Evolutionary conservation across 2,888 invertebrate genomes (phyloP), one percentile per base, ranked within the genome.

Genomic region (Apodemia hepburni): DNA sequence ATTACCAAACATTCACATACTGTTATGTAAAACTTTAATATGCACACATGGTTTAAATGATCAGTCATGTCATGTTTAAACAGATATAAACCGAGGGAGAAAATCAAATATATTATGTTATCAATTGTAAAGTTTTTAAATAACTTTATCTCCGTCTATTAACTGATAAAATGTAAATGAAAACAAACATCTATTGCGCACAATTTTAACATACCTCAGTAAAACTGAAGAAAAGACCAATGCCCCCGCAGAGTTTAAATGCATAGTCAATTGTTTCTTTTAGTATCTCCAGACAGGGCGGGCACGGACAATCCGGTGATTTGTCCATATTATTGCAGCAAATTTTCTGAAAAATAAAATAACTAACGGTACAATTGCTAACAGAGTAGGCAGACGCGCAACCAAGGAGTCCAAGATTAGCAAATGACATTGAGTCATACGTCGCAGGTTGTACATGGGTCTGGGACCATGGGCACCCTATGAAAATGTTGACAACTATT

Each of bases 211-310:
- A 92, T 93, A 98, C 98, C 97, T 98, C 98, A 59, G 98, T 98
- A 79, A 98, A 98, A 80, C 98, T 98, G 92, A 99, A 99, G 92
- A 99, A 98, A 33, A 99, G 92, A 64, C 98, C 98, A 74, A 98
- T 95, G 66, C 97, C 97, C 59, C 98, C 99, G 73, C 97, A 97
- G 18, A 97, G 92, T 80, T 97, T 97, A 78, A 98, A 97, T 1
- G 97, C 98, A 80, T 96, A 95, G 77, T 96, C 95, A 73, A 98
- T 97, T 35, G 94, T 96, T 70, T 93, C 94, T 80, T 95, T 95
- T 64, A 96, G 88, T 80, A 93, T 94, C 9, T 92, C 92, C 90
- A 96, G 93, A 81, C 98, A 98, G 0, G 95, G 92, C 35, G 92
- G 85, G 79, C 97, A 97, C 68, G 88, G 83, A 76, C 96, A 96